Percentiles rank a stretch among this genome's conserved stretches.
Conservation (phyloP, 2,797 vertebrate genomes). For the Limosa lapponica region DNA sequence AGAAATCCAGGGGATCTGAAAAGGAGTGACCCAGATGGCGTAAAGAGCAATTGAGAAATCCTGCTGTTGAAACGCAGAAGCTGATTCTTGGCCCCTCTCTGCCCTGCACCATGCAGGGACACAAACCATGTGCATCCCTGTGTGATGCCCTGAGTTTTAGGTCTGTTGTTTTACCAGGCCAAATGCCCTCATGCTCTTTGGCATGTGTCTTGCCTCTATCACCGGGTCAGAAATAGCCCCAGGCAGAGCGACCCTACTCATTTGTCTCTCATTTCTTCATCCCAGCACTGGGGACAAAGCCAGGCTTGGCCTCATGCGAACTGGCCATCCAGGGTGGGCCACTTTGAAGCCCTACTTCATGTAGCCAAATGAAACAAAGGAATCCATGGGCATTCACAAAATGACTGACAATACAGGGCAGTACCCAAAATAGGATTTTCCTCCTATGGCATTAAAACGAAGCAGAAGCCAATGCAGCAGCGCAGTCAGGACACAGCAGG, state of each 20-base stretch:
- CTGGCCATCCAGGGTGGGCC: too few species aligned
- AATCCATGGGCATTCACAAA: neutral
- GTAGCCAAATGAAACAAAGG: neutral
- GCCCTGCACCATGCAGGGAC: neutral
- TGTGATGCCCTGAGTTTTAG: neutral
- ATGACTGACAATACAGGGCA: neutral
- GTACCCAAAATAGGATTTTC: neutral
- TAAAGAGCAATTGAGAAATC: neutral
- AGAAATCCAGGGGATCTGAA: neutral
- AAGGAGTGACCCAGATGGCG: neutral
- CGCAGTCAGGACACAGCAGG: neutral
- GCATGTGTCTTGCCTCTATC: rapidly evolving
- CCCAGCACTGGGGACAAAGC: neutral
- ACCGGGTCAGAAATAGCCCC: rapidly evolving
- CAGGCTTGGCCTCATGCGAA: neutral
- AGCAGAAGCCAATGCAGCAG: neutral
- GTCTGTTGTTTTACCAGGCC: neutral
- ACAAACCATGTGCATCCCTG: neutral
- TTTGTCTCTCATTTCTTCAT: neutral
- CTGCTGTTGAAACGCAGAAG: neutral
- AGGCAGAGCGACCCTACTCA: neutral
- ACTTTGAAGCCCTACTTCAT: neutral
- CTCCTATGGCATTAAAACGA: neutral
- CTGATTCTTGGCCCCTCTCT: neutral
- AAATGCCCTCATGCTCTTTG: neutral